Evolutionary conservation across 1,140 invertebrate genomes (phyloP).

Genomic region (Papilio xuthus): DNA sequence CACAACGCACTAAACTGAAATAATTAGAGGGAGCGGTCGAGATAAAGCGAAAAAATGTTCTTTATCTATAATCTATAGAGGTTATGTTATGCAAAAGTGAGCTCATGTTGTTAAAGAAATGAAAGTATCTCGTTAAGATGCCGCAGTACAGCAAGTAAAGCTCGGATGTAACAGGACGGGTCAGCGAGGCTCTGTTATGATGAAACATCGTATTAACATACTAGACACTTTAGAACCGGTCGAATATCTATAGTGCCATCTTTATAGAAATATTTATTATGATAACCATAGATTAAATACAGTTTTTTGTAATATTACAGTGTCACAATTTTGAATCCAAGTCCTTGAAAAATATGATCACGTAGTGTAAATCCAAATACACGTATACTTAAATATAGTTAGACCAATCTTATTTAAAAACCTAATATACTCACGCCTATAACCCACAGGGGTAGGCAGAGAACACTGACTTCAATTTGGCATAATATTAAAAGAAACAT

Average conservation of each 20-base stretch:
- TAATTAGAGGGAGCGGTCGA: constrained; percentile 23
- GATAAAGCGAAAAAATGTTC: constrained; percentile 9
- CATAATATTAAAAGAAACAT: too few species aligned
- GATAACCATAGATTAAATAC: not conserved
- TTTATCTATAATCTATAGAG: constrained; percentile 28
- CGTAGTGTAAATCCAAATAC: too few species aligned
- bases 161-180: constrained; percentile 27
- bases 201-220: constrained; percentile 18
- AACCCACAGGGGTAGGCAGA: too few species aligned
- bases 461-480: too few species aligned
- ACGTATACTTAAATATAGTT: too few species aligned
- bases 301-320: not conserved
- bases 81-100: constrained; percentile 31
- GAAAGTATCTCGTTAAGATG: constrained; percentile 28
- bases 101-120: constrained; percentile 32
- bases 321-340: not conserved
- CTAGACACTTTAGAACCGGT: constrained; percentile 18
- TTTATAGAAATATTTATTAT: constrained; percentile 11
- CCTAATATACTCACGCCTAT: too few species aligned
- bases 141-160: constrained; percentile 16
- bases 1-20: not conserved
- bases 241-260: constrained; percentile 24
- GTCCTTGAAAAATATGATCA: too few species aligned
- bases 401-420: too few species aligned
- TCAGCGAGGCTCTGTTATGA: constrained; percentile 21